phyloP scores from a whole-genome alignment of 2,888 invertebrate genomes.

The Callyntrura sp. region DNA sequence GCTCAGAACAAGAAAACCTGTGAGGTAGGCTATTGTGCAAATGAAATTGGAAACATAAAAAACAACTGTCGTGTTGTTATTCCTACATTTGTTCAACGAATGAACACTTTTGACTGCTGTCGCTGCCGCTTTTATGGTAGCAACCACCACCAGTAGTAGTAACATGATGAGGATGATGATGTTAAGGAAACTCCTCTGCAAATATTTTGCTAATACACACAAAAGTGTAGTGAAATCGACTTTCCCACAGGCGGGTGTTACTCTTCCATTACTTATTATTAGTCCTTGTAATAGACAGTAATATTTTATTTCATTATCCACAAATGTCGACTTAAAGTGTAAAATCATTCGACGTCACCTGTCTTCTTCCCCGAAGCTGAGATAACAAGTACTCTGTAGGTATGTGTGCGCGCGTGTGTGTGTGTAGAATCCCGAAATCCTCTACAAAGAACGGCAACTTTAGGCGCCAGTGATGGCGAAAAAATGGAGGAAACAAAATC shows the following conservation, averaged over 20 bases:
- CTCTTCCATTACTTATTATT: slow-evolving; percentile 4
- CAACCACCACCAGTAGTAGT: too few relatives aligned
- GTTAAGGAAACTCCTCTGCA: not conserved
- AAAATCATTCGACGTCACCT: slow-evolving; percentile 14
- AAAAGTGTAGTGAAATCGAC: slow-evolving; percentile 15
- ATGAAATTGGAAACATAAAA: not conserved
- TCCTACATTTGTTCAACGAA: not conserved
- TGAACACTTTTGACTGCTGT: too few relatives aligned
- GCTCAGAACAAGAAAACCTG: not conserved
- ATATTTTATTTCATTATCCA: not conserved
- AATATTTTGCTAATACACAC: not conserved
- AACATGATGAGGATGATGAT: too few relatives aligned
- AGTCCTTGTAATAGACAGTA: not conserved
- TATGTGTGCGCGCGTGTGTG: too few relatives aligned
- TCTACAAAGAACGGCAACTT: too few relatives aligned
- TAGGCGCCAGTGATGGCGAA: slow-evolving; percentile 1
- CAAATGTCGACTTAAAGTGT: not conserved
- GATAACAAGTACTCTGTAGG: not conserved
- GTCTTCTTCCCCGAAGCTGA: not conserved
- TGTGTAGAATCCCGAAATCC: too few relatives aligned
- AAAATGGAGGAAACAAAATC: slow-evolving; percentile 1
- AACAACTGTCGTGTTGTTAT: not conserved
- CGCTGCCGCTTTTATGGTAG: too few relatives aligned
- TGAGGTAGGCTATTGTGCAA: not conserved
- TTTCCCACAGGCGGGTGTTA: not conserved